A percentile compares a stretch with the other conserved stretches of the same genome.
phyloP scores from a whole-genome alignment of 2,113 vertebrate genomes.

The Marcusenius ussheri region DNA sequence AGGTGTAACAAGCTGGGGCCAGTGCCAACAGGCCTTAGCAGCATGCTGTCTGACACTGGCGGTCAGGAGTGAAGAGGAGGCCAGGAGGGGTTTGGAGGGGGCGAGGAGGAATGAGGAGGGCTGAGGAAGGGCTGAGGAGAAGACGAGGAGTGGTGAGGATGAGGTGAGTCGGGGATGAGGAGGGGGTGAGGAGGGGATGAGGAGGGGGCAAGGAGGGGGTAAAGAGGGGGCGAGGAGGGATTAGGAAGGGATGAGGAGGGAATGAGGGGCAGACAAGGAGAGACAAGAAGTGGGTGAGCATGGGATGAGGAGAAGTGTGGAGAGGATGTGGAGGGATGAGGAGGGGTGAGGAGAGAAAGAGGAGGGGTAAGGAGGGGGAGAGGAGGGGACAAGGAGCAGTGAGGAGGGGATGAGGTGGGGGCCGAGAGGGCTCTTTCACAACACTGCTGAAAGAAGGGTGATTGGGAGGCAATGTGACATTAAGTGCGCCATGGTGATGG shows the following conservation, averaged over 20 bases:
- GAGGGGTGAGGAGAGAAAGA: neutral
- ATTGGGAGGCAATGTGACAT: neutral
- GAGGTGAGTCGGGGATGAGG: neutral
- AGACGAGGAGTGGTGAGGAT: neutral
- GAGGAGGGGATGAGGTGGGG: neutral
- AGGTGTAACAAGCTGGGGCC: neutral
- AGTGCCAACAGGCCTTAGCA: neutral
- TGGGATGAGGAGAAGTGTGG: no score
- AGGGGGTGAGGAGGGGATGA: neutral
- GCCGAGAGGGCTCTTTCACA: neutral
- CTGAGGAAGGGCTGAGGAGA: neutral
- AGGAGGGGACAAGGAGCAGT: neutral
- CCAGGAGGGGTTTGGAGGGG: neutral
- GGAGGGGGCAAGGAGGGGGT: neutral
- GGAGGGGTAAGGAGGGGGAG: neutral
- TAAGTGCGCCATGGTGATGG: neutral
- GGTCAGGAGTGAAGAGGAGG: neutral
- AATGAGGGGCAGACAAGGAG: neutral
- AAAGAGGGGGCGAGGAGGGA: neutral
- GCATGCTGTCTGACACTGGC: neutral
- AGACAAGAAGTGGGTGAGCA: no score
- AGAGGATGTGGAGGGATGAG: neutral
- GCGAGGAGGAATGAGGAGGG: neutral
- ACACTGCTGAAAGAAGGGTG: neutral
- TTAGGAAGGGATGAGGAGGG: neutral